Conservation (phyloP, 1,140 invertebrate genomes). For the Branchinecta lynchi region DNA sequence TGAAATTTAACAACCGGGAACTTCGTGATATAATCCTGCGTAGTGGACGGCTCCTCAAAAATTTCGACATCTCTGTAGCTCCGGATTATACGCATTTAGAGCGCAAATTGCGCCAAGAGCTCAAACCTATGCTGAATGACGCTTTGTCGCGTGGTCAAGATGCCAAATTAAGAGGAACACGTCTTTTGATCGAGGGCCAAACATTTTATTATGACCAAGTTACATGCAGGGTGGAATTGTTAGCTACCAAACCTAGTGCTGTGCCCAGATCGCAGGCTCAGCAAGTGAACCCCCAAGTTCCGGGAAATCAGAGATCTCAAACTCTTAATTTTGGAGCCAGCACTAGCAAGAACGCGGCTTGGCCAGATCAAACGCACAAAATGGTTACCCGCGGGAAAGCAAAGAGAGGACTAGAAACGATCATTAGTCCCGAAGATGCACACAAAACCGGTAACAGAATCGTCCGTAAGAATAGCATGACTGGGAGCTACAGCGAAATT, state of each 20-base stretch:
- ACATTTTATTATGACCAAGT: too few species aligned
- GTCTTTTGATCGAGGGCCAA: too few species aligned
- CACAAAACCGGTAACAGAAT: not conserved
- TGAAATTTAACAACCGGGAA: constrained; percentile 1
- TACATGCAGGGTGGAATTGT: too few species aligned
- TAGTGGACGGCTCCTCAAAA: too few species aligned
- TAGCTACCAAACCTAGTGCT: too few species aligned
- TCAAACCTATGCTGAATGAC: not conserved
- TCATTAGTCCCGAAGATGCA: not conserved
- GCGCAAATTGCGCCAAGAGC: constrained; percentile 8
- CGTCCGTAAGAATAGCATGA: not conserved
- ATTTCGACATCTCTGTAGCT: too few species aligned
- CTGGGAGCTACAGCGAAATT: constrained; percentile 4
- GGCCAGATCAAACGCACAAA: not conserved
- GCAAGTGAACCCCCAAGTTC: not conserved
- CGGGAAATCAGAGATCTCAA: not conserved
- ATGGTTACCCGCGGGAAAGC: too few species aligned
- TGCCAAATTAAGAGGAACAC: too few species aligned
- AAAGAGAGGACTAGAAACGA: too few species aligned
- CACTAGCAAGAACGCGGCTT: not conserved
- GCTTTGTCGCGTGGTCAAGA: not conserved
- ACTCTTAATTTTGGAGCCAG: not conserved
- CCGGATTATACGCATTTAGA: constrained; percentile 9
- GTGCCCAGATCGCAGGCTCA: too few species aligned
- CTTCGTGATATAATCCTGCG: constrained; percentile 9